Base-by-base conservation (phyloP, 2,113 vertebrate genomes). In the Cromileptes altivelis region DNA sequence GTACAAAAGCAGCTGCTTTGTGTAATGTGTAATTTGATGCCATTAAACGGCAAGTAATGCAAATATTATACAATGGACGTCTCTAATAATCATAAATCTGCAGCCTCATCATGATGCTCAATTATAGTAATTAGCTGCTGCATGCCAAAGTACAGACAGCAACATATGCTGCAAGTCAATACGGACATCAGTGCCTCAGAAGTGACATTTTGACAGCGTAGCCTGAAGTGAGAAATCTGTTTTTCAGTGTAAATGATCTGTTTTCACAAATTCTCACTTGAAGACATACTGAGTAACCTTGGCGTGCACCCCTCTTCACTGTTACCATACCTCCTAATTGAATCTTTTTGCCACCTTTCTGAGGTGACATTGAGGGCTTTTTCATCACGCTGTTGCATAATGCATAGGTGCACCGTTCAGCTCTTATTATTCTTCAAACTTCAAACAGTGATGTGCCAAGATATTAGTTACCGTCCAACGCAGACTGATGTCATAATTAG, bases 21-120 rank as follows among this genome's bases (percentile, higher is more conserved):
- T 68, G 80, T 82, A 81, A 84, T 78, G 70, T 85, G 75, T 74
- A 79, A 85, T 93, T 78, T 82, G 53, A 80, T 56, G 63, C 69
- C 65, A 81, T 88, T 87, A 77, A 89, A 83, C n/a, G 85, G 76
- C 89, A 88, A 87, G 78, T 77, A 89, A 94, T 93, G 89, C 91
- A 93, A 93, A 94, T 93, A 82, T 89, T 88, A 91, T 92, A 80
- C 87, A 87, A 15, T 2, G 47, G 68, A 23, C 37, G 10, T 45
- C 45, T 55, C n/a, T 73, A 30, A 85, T 82, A 70, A 80, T 74
- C 71, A 75, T 63, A 86, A 78, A 86, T 82, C 71, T 88, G 87
- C 70, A 81, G 55, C 67, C 45, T 71, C 60, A 78, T 89, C 63
- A 78, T 84, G 81, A 87, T 61, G 50, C 82, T 86, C 68, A 80